Conservation (phyloP, 2,113 vertebrate genomes). For the Mirounga angustirostris region DNA sequence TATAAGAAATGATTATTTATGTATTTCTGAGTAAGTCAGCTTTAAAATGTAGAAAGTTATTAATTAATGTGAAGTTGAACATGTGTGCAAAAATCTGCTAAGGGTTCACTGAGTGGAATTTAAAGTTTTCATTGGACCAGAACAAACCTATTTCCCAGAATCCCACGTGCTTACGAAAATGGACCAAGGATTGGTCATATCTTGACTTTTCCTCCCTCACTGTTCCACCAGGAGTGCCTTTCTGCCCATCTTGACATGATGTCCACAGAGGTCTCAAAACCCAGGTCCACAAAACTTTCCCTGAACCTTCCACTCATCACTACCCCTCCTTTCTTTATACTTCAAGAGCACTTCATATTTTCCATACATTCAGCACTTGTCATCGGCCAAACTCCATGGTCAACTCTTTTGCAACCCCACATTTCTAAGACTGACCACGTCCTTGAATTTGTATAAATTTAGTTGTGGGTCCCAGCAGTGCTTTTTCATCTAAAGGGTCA, state of each 20-base stretch:
- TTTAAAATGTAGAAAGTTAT: not conserved
- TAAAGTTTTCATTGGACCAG: not conserved
- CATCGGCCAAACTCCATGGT: not conserved
- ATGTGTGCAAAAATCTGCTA: not conserved
- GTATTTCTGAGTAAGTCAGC: not conserved
- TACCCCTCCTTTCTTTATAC: not conserved
- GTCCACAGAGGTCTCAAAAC: not conserved
- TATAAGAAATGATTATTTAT: constrained; percentile 49
- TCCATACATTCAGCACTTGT: not conserved
- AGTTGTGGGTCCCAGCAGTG: not conserved
- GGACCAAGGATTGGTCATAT: not conserved
- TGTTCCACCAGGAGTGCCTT: not conserved
- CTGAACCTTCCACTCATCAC: not conserved
- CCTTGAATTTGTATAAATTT: constrained; percentile 8
- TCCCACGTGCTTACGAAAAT: not conserved
- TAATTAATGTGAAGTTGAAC: not conserved
- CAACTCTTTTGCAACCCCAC: not conserved
- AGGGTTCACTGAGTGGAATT: not conserved
- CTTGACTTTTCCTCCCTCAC: not conserved
- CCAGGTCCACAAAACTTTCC: not conserved
- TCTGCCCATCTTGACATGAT: not conserved
- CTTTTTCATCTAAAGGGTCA: constrained; percentile 51
- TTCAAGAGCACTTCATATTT: not conserved
- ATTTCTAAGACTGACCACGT: constrained; percentile 42
- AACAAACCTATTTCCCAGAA: constrained; percentile 3